A percentile compares a stretch with the other conserved stretches of the same genome.
These are phyloP conservation scores for Amphilophus citrinellus DNA, from an alignment of 2,113 vertebrate species.

Conservation along the genomic window DNA sequence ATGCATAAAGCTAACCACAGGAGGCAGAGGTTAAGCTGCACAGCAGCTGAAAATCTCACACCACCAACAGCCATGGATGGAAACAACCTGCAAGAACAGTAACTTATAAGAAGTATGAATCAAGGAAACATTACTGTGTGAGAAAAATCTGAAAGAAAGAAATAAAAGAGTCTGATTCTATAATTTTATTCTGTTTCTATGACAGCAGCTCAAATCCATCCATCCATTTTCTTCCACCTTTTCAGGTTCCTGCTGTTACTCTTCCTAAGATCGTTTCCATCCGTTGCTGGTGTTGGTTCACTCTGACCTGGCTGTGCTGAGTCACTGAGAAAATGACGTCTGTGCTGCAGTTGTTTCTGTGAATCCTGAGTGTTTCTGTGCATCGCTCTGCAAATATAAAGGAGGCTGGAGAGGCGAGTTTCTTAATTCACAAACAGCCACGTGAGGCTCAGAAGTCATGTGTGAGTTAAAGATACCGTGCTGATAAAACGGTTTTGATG, in stretches of 20 bases:
- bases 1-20: background rate
- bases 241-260: background rate
- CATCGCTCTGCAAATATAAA: background rate
- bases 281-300: background rate
- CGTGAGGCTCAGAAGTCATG: background rate
- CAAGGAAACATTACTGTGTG: background rate
- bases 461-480: background rate
- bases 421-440: rapidly evolving
- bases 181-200: background rate
- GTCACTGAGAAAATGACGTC: background rate
- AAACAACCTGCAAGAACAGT: background rate
- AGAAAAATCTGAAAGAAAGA: background rate
- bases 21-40: background rate
- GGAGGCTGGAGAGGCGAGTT: rapidly evolving
- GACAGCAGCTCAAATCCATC: background rate
- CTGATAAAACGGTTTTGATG: background rate
- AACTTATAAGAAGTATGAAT: background rate
- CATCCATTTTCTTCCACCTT: no score
- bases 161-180: background rate
- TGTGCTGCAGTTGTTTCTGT: background rate
- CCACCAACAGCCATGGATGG: rapidly evolving
- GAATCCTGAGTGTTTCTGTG: background rate
- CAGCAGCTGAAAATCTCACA: background rate
- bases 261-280: background rate
- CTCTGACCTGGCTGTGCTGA: background rate